Conservation (phyloP, 2,888 invertebrate species). For the Neelides folsomi region DNA sequence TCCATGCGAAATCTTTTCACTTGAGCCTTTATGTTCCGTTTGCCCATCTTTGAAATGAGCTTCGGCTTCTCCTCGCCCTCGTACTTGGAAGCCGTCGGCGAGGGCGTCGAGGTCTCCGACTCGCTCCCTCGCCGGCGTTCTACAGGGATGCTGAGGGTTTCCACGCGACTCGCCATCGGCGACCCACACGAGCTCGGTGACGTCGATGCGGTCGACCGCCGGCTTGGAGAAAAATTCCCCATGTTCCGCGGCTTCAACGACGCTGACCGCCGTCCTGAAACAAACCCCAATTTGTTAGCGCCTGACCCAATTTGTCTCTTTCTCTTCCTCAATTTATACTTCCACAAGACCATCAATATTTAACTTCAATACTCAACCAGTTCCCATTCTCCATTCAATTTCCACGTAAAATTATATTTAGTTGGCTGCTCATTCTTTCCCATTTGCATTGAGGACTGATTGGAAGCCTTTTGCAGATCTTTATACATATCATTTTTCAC, state of each 20-base stretch:
- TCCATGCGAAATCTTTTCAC: constrained; percentile 87
- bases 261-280: constrained; percentile 26
- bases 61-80: constrained; percentile 32
- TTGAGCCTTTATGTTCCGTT: constrained; percentile 72
- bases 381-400: no score
- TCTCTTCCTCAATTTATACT: no score
- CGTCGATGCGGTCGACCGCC: constrained; percentile 16
- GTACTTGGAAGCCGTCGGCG: constrained; percentile 27
- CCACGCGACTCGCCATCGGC: constrained; percentile 6
- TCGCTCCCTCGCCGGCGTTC: constrained; percentile 44
- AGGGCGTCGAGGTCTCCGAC: constrained; percentile 41
- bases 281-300: no score
- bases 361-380: no score
- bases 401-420: no score
- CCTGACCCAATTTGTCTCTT: no score
- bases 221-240: constrained; percentile 23
- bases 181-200: constrained; percentile 15
- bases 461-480: no score
- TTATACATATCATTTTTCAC: no score
- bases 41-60: constrained; percentile 58
- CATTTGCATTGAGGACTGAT: no score
- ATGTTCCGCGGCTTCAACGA: constrained; percentile 29
- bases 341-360: no score
- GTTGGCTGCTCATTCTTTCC: no score
- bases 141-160: constrained; percentile 12